phyloP scores from a whole-genome alignment of 2,888 invertebrate species.

The Epistrophella euchroma region DNA sequence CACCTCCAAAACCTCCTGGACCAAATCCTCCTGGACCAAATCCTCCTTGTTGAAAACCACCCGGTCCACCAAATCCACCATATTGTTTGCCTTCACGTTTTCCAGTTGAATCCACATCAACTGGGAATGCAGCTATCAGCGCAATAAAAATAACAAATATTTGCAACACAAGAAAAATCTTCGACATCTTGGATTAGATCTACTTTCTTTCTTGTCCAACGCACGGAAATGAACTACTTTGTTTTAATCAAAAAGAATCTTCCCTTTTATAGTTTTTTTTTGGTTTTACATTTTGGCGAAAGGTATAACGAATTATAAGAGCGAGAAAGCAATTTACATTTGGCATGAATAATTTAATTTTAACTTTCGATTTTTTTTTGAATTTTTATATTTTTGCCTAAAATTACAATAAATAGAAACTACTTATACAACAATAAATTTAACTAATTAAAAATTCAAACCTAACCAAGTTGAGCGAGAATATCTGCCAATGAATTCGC shows the following conservation, averaged over 20 bases:
- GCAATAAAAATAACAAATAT: conserved; percentile 24
- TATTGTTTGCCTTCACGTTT: conserved; percentile 36
- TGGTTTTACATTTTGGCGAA: conserved; percentile 10
- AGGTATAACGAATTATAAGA: conserved; percentile 2
- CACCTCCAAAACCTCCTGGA: too few relatives aligned
- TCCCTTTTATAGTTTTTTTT: conserved; percentile 44
- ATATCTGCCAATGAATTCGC: conserved; percentile 76
- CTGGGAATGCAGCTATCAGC: conserved; percentile 31
- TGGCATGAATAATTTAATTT: conserved; percentile 11
- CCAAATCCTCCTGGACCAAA: not conserved
- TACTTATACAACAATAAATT: conserved; percentile 19
- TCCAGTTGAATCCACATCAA: conserved; percentile 39
- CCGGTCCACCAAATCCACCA: conserved; percentile 41
- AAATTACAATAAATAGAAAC: conserved; percentile 59
- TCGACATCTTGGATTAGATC: conserved; percentile 37
- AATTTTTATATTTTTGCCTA: conserved; percentile 32
- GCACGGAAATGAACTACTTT: conserved; percentile 6
- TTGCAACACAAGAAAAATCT: conserved; percentile 48
- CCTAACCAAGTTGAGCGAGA: conserved; percentile 56
- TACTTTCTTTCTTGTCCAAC: conserved; percentile 15
- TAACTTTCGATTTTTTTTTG: conserved; percentile 32
- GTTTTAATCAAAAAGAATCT: not conserved
- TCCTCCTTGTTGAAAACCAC: conserved; percentile 32
- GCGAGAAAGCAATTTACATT: conserved; percentile 42
- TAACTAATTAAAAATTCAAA: not conserved